Percentiles rank a stretch among this genome's conserved stretches.
phyloP scores from a whole-genome alignment of 1,140 invertebrate species.

The Ptiloglossa arizonensis region DNA sequence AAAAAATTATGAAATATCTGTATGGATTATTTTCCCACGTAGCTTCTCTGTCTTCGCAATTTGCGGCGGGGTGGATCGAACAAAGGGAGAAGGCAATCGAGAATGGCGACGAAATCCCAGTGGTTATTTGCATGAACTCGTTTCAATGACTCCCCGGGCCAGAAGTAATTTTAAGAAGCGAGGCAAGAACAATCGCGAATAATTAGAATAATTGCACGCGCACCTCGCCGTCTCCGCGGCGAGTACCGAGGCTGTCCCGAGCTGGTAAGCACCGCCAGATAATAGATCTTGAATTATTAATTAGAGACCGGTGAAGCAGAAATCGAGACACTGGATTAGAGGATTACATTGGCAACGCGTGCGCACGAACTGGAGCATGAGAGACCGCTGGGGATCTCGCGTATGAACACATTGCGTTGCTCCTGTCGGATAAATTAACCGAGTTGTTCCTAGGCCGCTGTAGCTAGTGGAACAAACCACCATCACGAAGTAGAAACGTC shows the following conservation, averaged over 20 bases:
- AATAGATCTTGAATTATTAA: slow-evolving; percentile 55
- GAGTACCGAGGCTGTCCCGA: background rate
- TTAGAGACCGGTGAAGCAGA: slow-evolving; percentile 30
- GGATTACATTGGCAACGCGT: slow-evolving; percentile 16
- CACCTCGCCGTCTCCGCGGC: slow-evolving; percentile 1
- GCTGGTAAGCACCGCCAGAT: background rate
- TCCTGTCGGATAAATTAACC: slow-evolving; percentile 34
- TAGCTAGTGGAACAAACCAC: slow-evolving; percentile 18
- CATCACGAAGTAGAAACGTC: background rate
- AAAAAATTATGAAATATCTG: too few relatives aligned
- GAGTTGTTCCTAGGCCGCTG: background rate
- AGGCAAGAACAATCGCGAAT: too few relatives aligned
- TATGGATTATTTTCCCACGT: too few relatives aligned
- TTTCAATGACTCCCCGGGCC: background rate
- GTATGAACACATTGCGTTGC: slow-evolving; percentile 7
- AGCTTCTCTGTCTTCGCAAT: too few relatives aligned
- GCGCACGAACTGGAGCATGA: slow-evolving; percentile 26
- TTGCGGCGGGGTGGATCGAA: background rate
- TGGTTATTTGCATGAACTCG: background rate
- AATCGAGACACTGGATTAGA: slow-evolving; percentile 47
- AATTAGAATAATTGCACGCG: slow-evolving; percentile 10
- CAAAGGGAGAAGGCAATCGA: background rate
- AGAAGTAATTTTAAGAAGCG: background rate
- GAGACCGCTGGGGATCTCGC: background rate
- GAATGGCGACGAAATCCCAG: too few relatives aligned